Evolutionary conservation across 1,140 invertebrate species (phyloP).

Genomic region (honey bee (Apis mellifera)): DNA sequence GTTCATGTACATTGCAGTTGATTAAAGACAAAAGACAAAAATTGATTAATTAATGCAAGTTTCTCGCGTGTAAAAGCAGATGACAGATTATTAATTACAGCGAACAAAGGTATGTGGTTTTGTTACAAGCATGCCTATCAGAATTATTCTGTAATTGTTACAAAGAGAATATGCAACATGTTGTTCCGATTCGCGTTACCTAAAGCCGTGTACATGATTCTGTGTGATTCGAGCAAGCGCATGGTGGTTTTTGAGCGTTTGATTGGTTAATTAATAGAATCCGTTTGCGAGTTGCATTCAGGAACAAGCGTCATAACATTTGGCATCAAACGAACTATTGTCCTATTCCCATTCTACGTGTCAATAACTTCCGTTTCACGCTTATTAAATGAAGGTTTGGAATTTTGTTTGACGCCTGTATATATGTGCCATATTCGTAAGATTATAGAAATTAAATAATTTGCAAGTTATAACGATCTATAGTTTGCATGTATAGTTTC

Average conservation of each 20-base stretch:
- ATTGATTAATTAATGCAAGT: not conserved
- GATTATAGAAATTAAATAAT: not conserved
- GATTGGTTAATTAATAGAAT: constrained; percentile 48
- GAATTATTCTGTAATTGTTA: constrained; percentile 29
- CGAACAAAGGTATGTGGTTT: constrained; percentile 16
- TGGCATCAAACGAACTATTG: not conserved
- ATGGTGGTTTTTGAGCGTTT: constrained; percentile 39
- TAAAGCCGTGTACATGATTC: not conserved
- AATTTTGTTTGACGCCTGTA: not conserved
- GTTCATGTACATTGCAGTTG: no score
- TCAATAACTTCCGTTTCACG: not conserved
- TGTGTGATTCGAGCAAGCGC: not conserved
- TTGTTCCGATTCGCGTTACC: constrained; percentile 25
- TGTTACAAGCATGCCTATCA: not conserved
- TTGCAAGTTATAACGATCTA: not conserved
- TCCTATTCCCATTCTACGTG: not conserved
- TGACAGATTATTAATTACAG: constrained; percentile 20
- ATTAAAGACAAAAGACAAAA: not conserved
- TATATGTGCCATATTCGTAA: not conserved
- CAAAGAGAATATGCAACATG: constrained; percentile 25
- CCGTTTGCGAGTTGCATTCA: constrained; percentile 15
- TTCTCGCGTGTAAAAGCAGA: not conserved
- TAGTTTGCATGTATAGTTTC: no score
- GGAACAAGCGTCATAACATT: not conserved
- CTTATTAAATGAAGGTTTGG: not conserved